A percentile compares a stretch with the other conserved stretches of the same genome.
Evolutionary conservation across 2,113 vertebrate species (phyloP).

Genomic region (Dissostichus mawsoni): DNA sequence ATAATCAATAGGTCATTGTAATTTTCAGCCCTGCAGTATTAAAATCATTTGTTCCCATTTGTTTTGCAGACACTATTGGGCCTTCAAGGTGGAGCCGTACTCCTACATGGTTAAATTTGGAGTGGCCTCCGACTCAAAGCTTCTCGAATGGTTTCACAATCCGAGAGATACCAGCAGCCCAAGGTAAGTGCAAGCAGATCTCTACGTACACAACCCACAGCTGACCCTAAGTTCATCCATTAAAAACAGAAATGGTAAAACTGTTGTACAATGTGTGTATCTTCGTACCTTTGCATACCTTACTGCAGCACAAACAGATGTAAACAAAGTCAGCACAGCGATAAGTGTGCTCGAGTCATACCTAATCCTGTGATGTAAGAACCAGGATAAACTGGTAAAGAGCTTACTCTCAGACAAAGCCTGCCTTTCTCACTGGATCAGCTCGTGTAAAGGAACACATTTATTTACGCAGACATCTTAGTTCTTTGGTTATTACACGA

Average conservation of each 20-base stretch:
- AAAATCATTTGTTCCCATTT: neutral
- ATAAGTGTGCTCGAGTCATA: constrained; percentile 41
- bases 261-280: neutral
- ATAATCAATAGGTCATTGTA: neutral
- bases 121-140: constrained; percentile 91
- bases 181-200: constrained; percentile 84
- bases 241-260: neutral
- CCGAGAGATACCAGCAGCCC: constrained; percentile 92
- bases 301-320: constrained; percentile 1
- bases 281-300: neutral
- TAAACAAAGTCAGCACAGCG: constrained; percentile 6
- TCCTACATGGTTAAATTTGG: constrained; percentile 96
- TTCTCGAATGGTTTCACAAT: constrained; percentile 94
- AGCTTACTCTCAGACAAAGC: constrained; percentile 66
- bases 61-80: constrained; percentile 91
- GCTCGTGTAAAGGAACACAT: constrained; percentile 34
- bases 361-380: constrained; percentile 74
- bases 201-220: neutral
- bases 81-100: constrained; percentile 90
- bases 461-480: constrained; percentile 27
- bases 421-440: constrained; percentile 43
- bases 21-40: neutral
- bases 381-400: constrained; percentile 66
- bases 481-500: constrained; percentile 34
- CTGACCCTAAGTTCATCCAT: neutral